Conservation (phyloP, 2,113 vertebrate species). For the Isichthys henryi region DNA sequence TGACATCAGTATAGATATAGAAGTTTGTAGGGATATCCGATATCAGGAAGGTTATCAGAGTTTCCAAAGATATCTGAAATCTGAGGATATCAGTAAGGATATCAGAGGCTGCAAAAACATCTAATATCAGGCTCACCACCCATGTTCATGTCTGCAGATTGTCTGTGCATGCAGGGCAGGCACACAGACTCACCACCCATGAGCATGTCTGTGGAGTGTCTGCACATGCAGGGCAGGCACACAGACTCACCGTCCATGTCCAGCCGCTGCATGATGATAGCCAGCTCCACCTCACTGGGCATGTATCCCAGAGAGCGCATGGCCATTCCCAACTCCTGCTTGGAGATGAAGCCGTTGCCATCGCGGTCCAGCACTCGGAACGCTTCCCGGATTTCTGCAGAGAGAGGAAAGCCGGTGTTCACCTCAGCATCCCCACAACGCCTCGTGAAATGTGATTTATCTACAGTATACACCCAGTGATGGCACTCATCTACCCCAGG, state of each 20-base stretch:
- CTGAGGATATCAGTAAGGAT: neutral
- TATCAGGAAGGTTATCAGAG: neutral
- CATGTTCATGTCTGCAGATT: neutral
- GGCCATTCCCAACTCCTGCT: slow-evolving; percentile 98
- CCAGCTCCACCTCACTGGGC: slow-evolving; percentile 97
- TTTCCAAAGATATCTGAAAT: neutral
- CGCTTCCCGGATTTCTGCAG: slow-evolving; percentile 90
- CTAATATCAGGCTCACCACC: neutral
- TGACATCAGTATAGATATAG: neutral
- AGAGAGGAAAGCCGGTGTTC: slow-evolving; percentile 43
- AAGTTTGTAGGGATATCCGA: neutral
- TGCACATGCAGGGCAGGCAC: neutral
- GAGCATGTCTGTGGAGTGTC: neutral
- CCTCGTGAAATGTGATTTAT: slow-evolving; percentile 23
- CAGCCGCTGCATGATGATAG: slow-evolving; percentile 97
- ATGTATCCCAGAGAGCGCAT: slow-evolving; percentile 98
- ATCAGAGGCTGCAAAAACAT: too few species aligned
- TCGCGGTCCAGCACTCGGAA: slow-evolving; percentile 94
- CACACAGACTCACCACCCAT: neutral
- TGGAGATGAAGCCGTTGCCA: slow-evolving; percentile 97
- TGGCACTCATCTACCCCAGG: slow-evolving; percentile 40
- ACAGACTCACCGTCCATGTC: slow-evolving; percentile 92
- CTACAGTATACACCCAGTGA: slow-evolving; percentile 23
- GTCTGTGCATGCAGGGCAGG: neutral
- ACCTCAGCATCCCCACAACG: slow-evolving; percentile 19